Evolutionary conservation across 1,140 invertebrate genomes (phyloP), one percentile per base, ranked within the genome.

Genomic region (Hydropsyche tenuis): DNA sequence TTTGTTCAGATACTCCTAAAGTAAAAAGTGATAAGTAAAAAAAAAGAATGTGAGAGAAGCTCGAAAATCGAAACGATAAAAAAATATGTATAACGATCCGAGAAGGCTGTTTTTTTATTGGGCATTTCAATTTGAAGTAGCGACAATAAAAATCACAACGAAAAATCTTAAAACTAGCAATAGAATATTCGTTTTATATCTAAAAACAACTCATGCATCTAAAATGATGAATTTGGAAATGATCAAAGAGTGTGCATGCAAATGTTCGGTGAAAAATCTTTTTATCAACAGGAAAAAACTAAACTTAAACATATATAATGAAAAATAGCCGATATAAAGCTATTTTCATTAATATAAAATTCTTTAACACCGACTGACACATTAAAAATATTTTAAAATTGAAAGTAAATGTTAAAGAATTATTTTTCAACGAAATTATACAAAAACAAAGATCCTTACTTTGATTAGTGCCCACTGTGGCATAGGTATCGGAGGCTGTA

Each of bases 401-500:
- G n/a, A n/a, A n/a, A n/a, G n/a, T n/a, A n/a, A n/a, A n/a, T n/a
- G n/a, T n/a, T n/a, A n/a, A n/a, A n/a, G n/a, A n/a, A n/a, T n/a
- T n/a, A n/a, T n/a, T n/a, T n/a, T n/a, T n/a, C n/a, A n/a, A n/a
- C n/a, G n/a, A n/a, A n/a, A n/a, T n/a, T n/a, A n/a, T n/a, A n/a
- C n/a, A 9, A 37, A 37, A 4, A 37, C 30, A 37, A 37, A 25
- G 20, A 56, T 70, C 51, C 53, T 73, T 73, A 85, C 85, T 81
- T 80, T 82, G 80, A 80, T 83, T 81, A 51, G 85, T 79, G 75
- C 84, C 85, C 30, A 86, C 85, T 14, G 85, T 86, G 37, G 85
- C 85, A 79, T 86, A 86, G 7, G 76, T 46, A 79, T 85, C 85
- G 4, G 85, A 86, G 14, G 84, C 83, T 0, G 85, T 86, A 64